phyloP scores from a whole-genome alignment of 1,140 invertebrate genomes.

The Drosophila persimilis region DNA sequence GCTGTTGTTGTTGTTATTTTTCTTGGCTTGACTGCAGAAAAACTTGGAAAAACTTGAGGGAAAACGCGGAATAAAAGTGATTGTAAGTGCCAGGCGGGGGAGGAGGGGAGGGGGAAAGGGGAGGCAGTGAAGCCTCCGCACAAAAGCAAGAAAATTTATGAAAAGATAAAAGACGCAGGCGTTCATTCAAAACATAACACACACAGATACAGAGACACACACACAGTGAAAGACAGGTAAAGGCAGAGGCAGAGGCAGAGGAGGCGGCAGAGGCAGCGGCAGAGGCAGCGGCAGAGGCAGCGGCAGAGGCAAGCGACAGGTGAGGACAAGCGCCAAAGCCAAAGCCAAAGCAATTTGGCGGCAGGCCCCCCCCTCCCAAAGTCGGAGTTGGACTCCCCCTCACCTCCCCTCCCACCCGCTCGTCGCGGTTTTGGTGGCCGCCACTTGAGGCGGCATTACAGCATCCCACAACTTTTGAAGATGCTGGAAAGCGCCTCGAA shows the following conservation, averaged over 20 bases:
- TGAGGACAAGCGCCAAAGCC: constrained; percentile 69
- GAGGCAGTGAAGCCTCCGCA: constrained; percentile 14
- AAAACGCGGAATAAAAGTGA: constrained; percentile 73
- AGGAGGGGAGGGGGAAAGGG: neutral
- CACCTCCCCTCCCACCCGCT: too few relatives aligned
- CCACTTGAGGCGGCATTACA: constrained; percentile 79
- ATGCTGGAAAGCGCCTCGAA: constrained; percentile 62
- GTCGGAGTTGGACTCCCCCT: neutral
- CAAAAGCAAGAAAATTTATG: constrained; percentile 76
- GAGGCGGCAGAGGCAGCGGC: too few relatives aligned
- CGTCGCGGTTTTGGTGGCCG: constrained; percentile 46
- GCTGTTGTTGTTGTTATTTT: constrained; percentile 5
- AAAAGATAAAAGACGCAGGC: constrained; percentile 80
- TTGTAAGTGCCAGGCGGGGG: constrained; percentile 61
- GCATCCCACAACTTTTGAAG: constrained; percentile 57
- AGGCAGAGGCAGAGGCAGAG: too few relatives aligned
- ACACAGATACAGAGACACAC: constrained; percentile 20
- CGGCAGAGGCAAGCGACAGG: constrained; percentile 23
- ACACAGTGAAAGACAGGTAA: neutral
- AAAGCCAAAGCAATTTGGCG: constrained; percentile 61
- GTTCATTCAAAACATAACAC: constrained; percentile 79
- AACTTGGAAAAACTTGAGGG: constrained; percentile 67
- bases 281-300: too few relatives aligned
- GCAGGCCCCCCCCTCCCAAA: constrained; percentile 21
- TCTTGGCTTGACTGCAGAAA: constrained; percentile 51